Evolutionary conservation across 2,888 invertebrate species (phyloP), one percentile per base, ranked within the genome.

Genomic region (Leuctra nigra): DNA sequence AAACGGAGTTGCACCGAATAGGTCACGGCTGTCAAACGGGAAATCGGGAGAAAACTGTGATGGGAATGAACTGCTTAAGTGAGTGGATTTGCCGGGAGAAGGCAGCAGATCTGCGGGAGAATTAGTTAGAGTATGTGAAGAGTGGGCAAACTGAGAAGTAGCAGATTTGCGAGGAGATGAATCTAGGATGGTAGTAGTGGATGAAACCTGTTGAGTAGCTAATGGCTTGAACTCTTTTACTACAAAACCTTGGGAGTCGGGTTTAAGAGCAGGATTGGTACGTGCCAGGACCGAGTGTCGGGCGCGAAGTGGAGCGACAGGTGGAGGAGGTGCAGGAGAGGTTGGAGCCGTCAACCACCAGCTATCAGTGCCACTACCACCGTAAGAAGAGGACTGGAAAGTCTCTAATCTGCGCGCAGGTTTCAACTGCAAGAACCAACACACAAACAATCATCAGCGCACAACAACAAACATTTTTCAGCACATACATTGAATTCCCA

Each of bases 371-470:
- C 65, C 66, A 36, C 56, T 58, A 55, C 60, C 58, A 54, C 69
- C 68, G 66, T 67, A 62, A 64, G 70, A 69, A 66, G 68, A 62
- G 64, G 70, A 69, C 67, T 71, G 71, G 69, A 78, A 78, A 72
- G 77, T 78, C 71, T 80, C 79, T 71, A 79, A 74, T 70, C 79
- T 79, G 67, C 79, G 74, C 60, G 79, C 78, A 64, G 79, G 79
- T 70, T 80, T 79, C 70, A 80, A 72, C 79, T 80, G 77, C 54
- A 61, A 56, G 41, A 53, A 36, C 29, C 33, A 53, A 54, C 25
- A 29, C n/a, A 46, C 23, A 7, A 23, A 44, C 54, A n/a, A 54
- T n/a, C 46, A 48, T 18, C 14, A 14, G 38, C 35, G 1, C 4
- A 20, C 14, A 46, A 14, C 20, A 13, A 46, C 18, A 16, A 46